Base-by-base conservation (phyloP, 2,113 vertebrate genomes). In the Tetraodon nigroviridis region DNA sequence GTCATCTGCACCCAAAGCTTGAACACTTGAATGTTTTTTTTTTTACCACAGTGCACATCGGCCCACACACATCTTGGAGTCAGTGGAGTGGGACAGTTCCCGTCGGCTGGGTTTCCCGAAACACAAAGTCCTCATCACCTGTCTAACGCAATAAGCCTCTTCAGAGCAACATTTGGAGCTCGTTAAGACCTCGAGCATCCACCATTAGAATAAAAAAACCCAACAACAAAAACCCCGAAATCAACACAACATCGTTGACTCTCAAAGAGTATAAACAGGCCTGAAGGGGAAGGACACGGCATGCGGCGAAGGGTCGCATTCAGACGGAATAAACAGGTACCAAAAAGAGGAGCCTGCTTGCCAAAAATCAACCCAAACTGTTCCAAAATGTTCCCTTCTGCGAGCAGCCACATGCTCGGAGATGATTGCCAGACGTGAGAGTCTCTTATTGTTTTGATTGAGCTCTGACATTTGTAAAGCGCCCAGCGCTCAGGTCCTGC, bases 381-480 rank as follows among this genome's bases (percentile, higher is more conserved):
- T 78, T 84, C 61, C 65, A 76, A 75, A 79, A 7, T 2, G 32
- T 80, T 84, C 73, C 63, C 70, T 73, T 81, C 80, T 69, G 76
- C 83, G 58, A 81, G 69, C 64, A 53, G 72, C 85, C 83, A 84
- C 72, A 84, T 84, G 80, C 55, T 64, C 21, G 2, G 68, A 80
- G 83, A 86, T 83, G 85, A 80, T 58, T 86, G 78, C 80, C 85
- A 86, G 83, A 86, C 85, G 53, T 70, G 60, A 70, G 77, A 62
- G 65, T 53, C 68, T 67, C 78, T 74, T 78, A 69, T 78, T 83
- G 83, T 83, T 87, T 80, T 83, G 83, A 86, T 76, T 84, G 85
- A 84, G 74, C 61, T 29, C 62, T 84, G 83, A 83, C 76, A 84
- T 83, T 56, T 80, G 70, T 68, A 44, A 79, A 71, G 75, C 68